These are phyloP conservation scores for Pyrrhura leucotis DNA, from an alignment of 2,797 vertebrate genomes.

Conservation along the genomic window DNA sequence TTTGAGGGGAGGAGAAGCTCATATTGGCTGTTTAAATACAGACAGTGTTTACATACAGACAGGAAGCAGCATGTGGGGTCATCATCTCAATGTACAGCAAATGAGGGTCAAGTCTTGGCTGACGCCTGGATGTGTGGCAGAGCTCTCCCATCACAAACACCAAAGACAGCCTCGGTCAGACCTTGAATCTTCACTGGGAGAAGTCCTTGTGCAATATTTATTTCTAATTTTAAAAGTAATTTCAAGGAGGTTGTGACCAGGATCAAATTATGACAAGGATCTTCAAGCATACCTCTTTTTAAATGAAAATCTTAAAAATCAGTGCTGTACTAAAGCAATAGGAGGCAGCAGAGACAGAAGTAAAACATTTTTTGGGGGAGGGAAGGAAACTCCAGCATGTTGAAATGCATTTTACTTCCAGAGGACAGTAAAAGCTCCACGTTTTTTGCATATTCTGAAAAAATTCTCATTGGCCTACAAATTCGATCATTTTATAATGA, in stretches of 20 bases:
- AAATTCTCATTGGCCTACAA: background rate
- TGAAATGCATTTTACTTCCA: background rate
- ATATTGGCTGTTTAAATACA: slow-evolving; percentile 5
- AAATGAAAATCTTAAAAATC: background rate
- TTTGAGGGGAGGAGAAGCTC: background rate
- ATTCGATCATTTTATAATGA: background rate
- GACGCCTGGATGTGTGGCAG: background rate
- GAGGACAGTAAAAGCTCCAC: background rate
- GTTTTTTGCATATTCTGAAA: background rate
- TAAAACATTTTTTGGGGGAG: background rate
- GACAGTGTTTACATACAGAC: background rate
- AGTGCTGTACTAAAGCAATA: background rate
- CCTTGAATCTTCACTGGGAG: background rate
- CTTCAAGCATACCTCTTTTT: background rate
- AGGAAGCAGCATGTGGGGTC: background rate
- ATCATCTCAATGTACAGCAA: background rate
- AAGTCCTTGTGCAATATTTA: background rate
- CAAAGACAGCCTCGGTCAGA: background rate
- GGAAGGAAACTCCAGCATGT: background rate
- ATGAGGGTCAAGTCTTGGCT: accelerated
- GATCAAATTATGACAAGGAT: background rate
- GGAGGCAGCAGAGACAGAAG: background rate
- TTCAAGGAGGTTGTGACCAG: background rate
- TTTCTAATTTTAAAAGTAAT: background rate
- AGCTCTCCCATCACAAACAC: background rate